Conservation (phyloP, 1,140 invertebrate species). For the Hylaeus volcanicus region DNA sequence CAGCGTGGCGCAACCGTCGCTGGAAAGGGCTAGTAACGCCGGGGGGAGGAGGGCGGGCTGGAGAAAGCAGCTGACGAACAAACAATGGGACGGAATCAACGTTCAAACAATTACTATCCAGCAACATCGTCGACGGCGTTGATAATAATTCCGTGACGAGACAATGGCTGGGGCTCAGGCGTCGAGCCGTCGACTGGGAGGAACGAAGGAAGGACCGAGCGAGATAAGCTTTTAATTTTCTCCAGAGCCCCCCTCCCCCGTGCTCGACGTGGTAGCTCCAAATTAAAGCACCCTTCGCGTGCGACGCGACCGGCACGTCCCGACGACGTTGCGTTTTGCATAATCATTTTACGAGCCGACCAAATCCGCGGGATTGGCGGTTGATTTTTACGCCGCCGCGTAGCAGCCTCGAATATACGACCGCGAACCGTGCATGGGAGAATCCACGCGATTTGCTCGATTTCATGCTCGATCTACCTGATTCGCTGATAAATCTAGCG, state of each 20-base stretch:
- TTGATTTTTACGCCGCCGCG: slow-evolving; percentile 9
- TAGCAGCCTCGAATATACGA: background rate
- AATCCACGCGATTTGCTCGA: slow-evolving; percentile 41
- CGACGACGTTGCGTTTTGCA: slow-evolving; percentile 54
- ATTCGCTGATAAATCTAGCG: slow-evolving; percentile 24
- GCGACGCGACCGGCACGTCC: slow-evolving; percentile 4
- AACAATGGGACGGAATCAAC: slow-evolving; percentile 70
- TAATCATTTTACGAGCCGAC: slow-evolving; percentile 67
- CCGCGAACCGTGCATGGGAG: background rate
- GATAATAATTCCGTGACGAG: slow-evolving; percentile 69
- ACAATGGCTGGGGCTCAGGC: slow-evolving; percentile 56
- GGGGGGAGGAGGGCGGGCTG: background rate
- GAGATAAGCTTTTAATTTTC: slow-evolving; percentile 75
- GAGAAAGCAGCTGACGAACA: slow-evolving; percentile 50
- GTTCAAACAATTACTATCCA: slow-evolving; percentile 68
- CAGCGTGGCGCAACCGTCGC: background rate
- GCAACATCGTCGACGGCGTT: slow-evolving; percentile 59
- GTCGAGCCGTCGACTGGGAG: slow-evolving; percentile 2
- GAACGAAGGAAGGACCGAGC: slow-evolving; percentile 34
- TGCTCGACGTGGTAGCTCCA: slow-evolving; percentile 64
- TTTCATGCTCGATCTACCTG: slow-evolving; percentile 41
- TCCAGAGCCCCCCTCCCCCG: background rate
- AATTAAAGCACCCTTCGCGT: slow-evolving; percentile 65
- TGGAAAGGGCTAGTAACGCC: background rate
- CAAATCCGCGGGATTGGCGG: slow-evolving; percentile 50